Evolutionary conservation across 2,888 invertebrate genomes (phyloP), one percentile per base, ranked within the genome.

Genomic region (Andrena haemorrhoa): DNA sequence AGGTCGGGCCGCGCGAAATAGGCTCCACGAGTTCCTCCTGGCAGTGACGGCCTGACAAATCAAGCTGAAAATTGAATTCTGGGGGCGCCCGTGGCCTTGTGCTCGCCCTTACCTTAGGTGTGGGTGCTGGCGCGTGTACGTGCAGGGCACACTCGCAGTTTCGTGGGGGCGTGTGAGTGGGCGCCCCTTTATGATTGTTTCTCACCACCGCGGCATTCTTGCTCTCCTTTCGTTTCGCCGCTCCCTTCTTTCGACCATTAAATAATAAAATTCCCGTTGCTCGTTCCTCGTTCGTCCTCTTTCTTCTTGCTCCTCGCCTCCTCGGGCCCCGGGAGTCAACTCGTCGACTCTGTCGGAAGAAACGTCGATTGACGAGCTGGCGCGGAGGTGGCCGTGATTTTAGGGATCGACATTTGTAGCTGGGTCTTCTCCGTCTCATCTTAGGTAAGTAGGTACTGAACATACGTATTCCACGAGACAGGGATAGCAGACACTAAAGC

Each of bases 31-130:
- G 86, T 86, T 90, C 84, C 84, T 86, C 79, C 81, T 84, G 87
- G 79, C 89, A 82, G 89, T 90, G 91, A 91, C 92, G 90, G 86
- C 86, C 92, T 91, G 92, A 92, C 92, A 92, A 92, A 93, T 93
- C 93, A 93, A 92, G 91, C 93, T 92, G 93, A 93, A 93, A 93
- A 93, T 93, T 93, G 92, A 93, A 93, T 93, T 93, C 92, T 91
- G 86, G 88, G 85, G 90, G 78, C 84, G 80, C 79, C 76, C 77
- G 75, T 87, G 84, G 87, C 85, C 85, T 87, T 79, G 79, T 61
- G 63, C 85, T 61, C 69, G 60, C 77, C 64, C 75, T 60, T 47
- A 63, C 51, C 33, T 20, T 20, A 26, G 47, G 70, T 47, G 76
- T 81, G 74, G 70, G 82, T 75, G 70, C 66, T 8, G 29, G n/a